Conservation (phyloP, 2,888 invertebrate species). For the Stenotaenia linearis region DNA sequence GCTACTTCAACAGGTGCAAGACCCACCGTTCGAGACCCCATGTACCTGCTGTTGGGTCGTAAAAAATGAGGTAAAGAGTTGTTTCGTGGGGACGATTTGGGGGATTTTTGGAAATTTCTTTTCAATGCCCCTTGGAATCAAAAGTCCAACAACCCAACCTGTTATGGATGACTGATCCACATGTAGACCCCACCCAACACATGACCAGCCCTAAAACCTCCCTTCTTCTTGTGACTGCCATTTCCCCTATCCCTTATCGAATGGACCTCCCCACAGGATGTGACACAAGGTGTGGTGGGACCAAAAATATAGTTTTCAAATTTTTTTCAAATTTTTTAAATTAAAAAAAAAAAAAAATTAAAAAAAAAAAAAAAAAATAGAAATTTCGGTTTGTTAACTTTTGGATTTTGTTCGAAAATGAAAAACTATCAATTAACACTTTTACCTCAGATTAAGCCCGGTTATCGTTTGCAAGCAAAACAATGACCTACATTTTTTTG, state of each 20-base stretch:
- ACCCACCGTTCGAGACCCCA: not conserved
- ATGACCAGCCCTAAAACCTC: constrained; percentile 19
- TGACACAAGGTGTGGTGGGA: constrained; percentile 14
- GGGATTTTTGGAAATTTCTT: no score
- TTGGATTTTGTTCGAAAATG: no score
- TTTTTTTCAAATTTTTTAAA: no score
- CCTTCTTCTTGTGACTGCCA: not conserved
- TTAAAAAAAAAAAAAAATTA: no score
- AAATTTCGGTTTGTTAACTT: no score
- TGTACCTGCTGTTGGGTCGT: constrained; percentile 18
- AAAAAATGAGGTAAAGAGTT: not conserved
- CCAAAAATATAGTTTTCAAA: not conserved
- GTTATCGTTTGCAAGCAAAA: not conserved
- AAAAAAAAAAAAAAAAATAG: no score
- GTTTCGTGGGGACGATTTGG: no score
- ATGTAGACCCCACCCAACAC: constrained; percentile 24
- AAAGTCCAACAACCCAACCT: constrained; percentile 26
- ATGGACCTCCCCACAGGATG: constrained; percentile 26
- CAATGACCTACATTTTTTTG: constrained; percentile 10
- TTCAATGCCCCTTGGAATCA: constrained; percentile 9
- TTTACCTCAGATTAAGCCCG: not conserved
- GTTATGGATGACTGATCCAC: constrained; percentile 22
- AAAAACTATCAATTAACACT: not conserved
- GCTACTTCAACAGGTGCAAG: constrained; percentile 18
- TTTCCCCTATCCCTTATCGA: constrained; percentile 14